Evolutionary conservation across 2,888 invertebrate species (phyloP).

Genomic region (Alitta virens): DNA sequence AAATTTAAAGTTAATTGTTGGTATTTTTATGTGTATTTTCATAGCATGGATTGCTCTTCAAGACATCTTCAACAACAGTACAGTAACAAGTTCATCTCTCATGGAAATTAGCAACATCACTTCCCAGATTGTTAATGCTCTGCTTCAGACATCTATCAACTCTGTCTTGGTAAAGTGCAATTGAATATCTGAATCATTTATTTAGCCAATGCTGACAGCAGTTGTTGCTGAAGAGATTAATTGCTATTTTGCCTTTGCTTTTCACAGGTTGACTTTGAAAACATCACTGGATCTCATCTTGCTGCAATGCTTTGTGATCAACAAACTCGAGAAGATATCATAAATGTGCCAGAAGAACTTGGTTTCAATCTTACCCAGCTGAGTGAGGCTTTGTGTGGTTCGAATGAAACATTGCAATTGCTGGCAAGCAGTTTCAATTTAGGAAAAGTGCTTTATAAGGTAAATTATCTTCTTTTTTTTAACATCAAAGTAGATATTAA

Average conservation of each 20-base stretch:
- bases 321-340: constrained; percentile 7
- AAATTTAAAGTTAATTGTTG: background rate
- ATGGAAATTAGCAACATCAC: background rate
- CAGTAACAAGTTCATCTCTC: background rate
- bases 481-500: too few relatives aligned
- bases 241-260: background rate
- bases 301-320: constrained; percentile 15
- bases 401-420: constrained; percentile 29
- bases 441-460: constrained; percentile 40
- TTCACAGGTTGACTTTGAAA: constrained; percentile 8
- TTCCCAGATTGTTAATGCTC: background rate
- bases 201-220: background rate
- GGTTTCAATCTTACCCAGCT: constrained; percentile 27
- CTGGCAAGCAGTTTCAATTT: constrained; percentile 37
- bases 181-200: background rate
- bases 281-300: constrained; percentile 16
- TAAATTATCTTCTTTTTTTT: too few relatives aligned
- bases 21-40: background rate
- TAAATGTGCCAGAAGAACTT: constrained; percentile 24
- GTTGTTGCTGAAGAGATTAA: background rate
- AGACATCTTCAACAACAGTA: background rate
- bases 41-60: background rate
- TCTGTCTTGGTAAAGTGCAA: too few relatives aligned
- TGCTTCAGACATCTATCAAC: background rate
- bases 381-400: constrained; percentile 36